Evolutionary conservation across 2,113 vertebrate species (phyloP).

Genomic region (Tiliqua scincoides): DNA sequence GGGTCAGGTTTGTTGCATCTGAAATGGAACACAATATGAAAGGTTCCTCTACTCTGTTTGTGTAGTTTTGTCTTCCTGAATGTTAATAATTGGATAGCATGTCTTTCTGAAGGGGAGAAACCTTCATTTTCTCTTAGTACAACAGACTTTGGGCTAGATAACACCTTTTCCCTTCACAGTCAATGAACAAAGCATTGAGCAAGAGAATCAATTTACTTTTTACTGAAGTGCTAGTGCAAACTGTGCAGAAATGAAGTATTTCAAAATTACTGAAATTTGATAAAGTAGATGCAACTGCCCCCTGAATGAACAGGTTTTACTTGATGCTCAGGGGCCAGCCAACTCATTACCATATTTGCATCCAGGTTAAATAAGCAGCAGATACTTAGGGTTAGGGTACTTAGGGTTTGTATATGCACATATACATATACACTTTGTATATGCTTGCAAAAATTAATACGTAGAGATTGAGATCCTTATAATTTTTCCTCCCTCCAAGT

Average conservation of each 20-base stretch:
- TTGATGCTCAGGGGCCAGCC: neutral
- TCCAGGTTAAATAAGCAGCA: neutral
- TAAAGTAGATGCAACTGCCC: neutral
- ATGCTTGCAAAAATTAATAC: neutral
- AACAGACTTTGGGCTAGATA: neutral
- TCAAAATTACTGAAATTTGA: neutral
- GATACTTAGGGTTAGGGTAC: no score
- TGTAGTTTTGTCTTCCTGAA: neutral
- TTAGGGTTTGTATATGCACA: no score
- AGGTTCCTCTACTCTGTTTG: no score
- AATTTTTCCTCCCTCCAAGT: neutral
- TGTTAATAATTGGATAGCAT: neutral
- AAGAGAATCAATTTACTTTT: neutral
- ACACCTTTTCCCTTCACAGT: no score
- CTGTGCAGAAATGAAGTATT: neutral
- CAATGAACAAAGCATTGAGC: neutral
- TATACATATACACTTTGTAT: no score
- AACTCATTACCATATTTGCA: neutral
- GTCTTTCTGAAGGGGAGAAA: neutral
- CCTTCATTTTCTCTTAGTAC: neutral
- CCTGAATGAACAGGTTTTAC: neutral
- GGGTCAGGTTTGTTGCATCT: neutral
- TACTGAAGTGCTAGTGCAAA: neutral
- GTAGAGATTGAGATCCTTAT: neutral
- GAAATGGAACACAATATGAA: neutral